Evolutionary conservation across 2,113 vertebrate species (phyloP).

Genomic region (Dipodomys ordii): DNA sequence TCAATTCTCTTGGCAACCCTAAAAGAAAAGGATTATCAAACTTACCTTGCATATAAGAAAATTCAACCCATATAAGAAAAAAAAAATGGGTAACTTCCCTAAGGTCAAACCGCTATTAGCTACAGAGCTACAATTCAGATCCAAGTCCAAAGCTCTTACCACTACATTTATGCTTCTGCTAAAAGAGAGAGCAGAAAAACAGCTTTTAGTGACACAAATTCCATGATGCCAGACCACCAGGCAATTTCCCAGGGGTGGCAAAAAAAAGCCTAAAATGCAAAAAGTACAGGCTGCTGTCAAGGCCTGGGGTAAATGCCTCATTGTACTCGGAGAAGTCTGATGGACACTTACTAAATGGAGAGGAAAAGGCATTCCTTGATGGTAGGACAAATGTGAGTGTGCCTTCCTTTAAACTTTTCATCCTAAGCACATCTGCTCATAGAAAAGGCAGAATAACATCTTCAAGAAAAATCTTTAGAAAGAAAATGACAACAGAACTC

Average conservation of each 20-base stretch:
- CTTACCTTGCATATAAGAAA: constrained; percentile 65
- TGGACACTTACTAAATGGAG: constrained; percentile 76
- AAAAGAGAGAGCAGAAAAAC: constrained; percentile 21
- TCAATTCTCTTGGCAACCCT: constrained; percentile 44
- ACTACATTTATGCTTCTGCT: constrained; percentile 28
- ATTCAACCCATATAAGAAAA: neutral
- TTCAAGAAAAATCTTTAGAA: constrained; percentile 48
- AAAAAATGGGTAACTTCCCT: neutral
- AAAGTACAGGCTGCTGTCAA: constrained; percentile 55
- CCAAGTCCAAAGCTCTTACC: constrained; percentile 36
- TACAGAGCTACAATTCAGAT: neutral
- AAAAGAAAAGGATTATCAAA: constrained; percentile 74
- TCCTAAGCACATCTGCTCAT: constrained; percentile 70
- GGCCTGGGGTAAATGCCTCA: constrained; percentile 76
- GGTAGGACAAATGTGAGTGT: constrained; percentile 11
- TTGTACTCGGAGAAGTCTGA: constrained; percentile 78
- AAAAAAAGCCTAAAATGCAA: constrained; percentile 79
- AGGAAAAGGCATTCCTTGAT: constrained; percentile 73
- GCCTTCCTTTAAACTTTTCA: constrained; percentile 71
- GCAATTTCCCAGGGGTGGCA: constrained; percentile 79
- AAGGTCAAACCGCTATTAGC: neutral
- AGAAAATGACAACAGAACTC: constrained; percentile 43
- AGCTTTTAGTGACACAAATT: constrained; percentile 66
- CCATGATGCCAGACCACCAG: constrained; percentile 76
- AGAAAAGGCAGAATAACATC: constrained; percentile 64